Base-by-base conservation (phyloP, 2,888 invertebrate species). In the Tetrapedia diversipes region DNA sequence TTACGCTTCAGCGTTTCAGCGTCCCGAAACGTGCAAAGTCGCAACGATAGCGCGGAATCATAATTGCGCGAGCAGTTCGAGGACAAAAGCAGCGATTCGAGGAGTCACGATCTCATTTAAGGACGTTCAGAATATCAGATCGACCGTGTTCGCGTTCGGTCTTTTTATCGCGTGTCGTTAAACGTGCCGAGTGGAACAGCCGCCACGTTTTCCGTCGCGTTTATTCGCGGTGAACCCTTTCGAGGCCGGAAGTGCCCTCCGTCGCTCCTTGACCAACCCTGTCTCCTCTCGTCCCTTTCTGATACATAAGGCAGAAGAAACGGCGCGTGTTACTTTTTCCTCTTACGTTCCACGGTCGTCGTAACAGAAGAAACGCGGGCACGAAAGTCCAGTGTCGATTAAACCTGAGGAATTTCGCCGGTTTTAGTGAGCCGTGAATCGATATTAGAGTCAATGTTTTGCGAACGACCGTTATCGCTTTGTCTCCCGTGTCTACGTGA, bases 181-280 rank as follows among this genome's bases (percentile, higher is more conserved):
- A 77, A 79, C 77, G 77, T 73, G 77, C 61, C 65, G 61, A 63
- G 60, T 65, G 79, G 43, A 72, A 79, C 49, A 67, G 73, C 67
- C 54, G 73, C 67, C 54, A 69, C 64, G 69, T 65, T 69, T 67
- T 19, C 60, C 49, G 51, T 77, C 76, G 56, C 78, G 71, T 67
- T 71, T 78, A 70, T 68, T 68, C 76, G 78, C 67, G 77, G 65
- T 69, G 63, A 71, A 79, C 63, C 60, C 71, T 71, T 64, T 22
- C 24, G 72, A 66, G 71, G 32, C 69, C 61, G 68, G 69, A 77
- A 79, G 63, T 79, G 77, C 63, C 72, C 74, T 63, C 64, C 45
- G 82, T 64, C 75, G 71, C 80, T 82, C 74, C 72, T 77, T 82
- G 75, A 69, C 73, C 72, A 64, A 67, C 60, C 56, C 72, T 27